A percentile compares a stretch with the other conserved stretches of the same genome.
These are phyloP conservation scores for Bactericera cockerelli DNA, from an alignment of 1,140 invertebrate species.

Conservation along the genomic window DNA sequence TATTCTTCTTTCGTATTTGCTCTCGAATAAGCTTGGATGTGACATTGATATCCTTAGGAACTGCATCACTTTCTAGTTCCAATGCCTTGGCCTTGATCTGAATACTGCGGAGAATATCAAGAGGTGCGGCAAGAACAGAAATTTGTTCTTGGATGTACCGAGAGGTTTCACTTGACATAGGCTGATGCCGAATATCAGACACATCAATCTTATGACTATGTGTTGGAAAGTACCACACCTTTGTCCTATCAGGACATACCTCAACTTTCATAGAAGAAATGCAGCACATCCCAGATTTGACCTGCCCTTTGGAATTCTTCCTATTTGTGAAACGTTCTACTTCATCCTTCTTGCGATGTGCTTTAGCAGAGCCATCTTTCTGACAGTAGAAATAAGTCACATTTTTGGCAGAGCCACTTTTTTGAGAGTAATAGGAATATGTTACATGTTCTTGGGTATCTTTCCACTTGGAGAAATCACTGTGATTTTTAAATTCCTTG, in stretches of 20 bases:
- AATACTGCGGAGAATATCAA: neutral
- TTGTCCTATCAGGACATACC: neutral
- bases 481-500: neutral
- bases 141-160: neutral
- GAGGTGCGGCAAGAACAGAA: neutral
- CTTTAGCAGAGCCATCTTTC: constrained; percentile 1
- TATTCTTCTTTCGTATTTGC: neutral
- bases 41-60: neutral
- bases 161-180: neutral
- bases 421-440: constrained; percentile 2
- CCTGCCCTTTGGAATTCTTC: neutral
- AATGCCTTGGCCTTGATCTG: neutral
- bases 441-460: constrained; percentile 1
- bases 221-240: constrained; percentile 3
- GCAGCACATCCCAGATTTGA: neutral
- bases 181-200: neutral
- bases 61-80: neutral
- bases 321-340: neutral
- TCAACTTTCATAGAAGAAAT: constrained; percentile 4
- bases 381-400: neutral
- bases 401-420: neutral
- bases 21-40: neutral
- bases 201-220: neutral
- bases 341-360: neutral
- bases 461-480: constrained; percentile 7